Conservation (phyloP, 2,797 vertebrate species). For the Antrozous pallidus region DNA sequence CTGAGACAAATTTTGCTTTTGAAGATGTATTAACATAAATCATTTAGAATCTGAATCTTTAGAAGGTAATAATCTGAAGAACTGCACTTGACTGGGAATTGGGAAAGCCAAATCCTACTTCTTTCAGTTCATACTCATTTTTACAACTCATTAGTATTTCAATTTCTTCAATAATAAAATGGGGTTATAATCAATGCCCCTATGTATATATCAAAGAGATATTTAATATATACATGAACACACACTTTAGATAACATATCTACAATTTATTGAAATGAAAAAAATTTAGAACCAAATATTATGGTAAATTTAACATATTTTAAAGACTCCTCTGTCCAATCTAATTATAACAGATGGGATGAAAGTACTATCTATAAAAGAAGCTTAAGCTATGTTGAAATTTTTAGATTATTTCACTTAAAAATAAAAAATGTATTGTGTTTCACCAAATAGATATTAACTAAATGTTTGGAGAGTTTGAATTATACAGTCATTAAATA, state of each 20-base stretch:
- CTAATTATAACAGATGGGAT: not conserved
- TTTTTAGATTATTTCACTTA: not conserved
- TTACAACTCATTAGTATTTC: not conserved
- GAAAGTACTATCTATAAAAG: not conserved
- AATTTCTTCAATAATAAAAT: conserved; percentile 24
- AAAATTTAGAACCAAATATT: not conserved
- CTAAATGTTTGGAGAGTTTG: conserved; percentile 16
- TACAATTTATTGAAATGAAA: not conserved
- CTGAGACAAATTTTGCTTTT: conserved; percentile 23
- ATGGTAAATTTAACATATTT: conserved; percentile 16
- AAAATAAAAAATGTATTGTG: conserved; percentile 1
- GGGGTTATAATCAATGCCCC: not conserved
- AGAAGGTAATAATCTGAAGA: conserved; percentile 29
- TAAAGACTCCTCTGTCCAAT: not conserved
- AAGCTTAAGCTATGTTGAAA: conserved; percentile 1
- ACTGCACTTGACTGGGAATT: not conserved
- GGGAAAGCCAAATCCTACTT: not conserved
- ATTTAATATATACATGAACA: not conserved
- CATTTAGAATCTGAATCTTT: conserved; percentile 31
- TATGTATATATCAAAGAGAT: not conserved
- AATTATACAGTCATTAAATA: conserved; percentile 33
- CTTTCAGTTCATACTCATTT: conserved; percentile 1
- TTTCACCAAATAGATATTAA: conserved; percentile 26
- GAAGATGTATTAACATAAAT: not conserved
- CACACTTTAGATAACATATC: not conserved